Evolutionary conservation across 2,888 invertebrate genomes (phyloP).

Genomic region (Caenorhabditis auriculariae): DNA sequence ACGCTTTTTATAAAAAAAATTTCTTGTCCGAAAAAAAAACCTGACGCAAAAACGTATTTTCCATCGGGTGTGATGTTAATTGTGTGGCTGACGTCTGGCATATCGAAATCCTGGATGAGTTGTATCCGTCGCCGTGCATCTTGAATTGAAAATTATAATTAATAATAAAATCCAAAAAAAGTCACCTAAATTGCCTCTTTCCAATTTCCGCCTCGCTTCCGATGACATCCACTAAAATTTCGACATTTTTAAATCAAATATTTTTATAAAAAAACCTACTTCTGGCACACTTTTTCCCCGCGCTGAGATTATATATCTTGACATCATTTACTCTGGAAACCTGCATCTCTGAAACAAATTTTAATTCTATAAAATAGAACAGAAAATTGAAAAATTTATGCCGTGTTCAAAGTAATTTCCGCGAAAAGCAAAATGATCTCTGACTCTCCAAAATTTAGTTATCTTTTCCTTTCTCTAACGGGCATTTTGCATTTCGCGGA

Average conservation of each 20-base stretch:
- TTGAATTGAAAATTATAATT: slow-evolving; percentile 49
- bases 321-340: slow-evolving; percentile 77
- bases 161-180: neutral
- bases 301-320: slow-evolving; percentile 95
- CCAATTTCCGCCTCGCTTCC: slow-evolving; percentile 65
- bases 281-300: slow-evolving; percentile 94
- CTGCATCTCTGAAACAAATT: slow-evolving; percentile 55
- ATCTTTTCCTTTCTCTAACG: too few species aligned
- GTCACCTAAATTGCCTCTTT: slow-evolving; percentile 69
- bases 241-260: neutral
- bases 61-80: slow-evolving; percentile 85
- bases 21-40: slow-evolving; percentile 65
- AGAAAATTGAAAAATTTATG: too few species aligned
- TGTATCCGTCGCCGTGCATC: slow-evolving; percentile 88
- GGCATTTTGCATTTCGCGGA: too few species aligned
- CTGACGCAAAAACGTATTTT: slow-evolving; percentile 86
- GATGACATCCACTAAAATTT: slow-evolving; percentile 67
- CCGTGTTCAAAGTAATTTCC: too few species aligned
- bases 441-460: too few species aligned
- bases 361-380: too few species aligned
- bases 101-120: slow-evolving; percentile 97
- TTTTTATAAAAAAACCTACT: slow-evolving; percentile 72
- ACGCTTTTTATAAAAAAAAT: neutral
- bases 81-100: slow-evolving; percentile 85
- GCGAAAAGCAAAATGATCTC: too few species aligned